Conservation (phyloP, 2,113 vertebrate species). For the Herpailurus yagouaroundi region DNA sequence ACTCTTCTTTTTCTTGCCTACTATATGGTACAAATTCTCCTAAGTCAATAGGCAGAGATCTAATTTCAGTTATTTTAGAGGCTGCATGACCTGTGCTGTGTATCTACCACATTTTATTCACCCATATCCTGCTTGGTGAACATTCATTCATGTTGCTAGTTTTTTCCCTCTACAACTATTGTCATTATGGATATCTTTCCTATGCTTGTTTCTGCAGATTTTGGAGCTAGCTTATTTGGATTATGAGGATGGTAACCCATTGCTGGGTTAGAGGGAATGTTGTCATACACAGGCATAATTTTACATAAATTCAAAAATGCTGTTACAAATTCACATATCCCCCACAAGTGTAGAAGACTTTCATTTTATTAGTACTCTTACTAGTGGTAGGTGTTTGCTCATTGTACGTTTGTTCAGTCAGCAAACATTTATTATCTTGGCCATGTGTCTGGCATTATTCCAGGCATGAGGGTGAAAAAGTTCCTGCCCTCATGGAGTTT, state of each 20-base stretch:
- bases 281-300: not conserved
- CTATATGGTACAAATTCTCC: not conserved
- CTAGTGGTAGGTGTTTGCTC: not conserved
- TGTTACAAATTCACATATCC: not conserved
- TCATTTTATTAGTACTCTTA: not conserved
- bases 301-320: not conserved
- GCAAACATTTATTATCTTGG: not conserved
- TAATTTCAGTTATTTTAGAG: constrained; percentile 2
- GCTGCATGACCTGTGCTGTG: not conserved
- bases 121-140: not conserved
- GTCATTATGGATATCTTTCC: not conserved
- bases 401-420: not conserved
- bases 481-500: not conserved
- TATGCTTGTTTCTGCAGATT: not conserved
- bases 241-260: not conserved
- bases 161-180: not conserved
- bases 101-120: not conserved
- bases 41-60: not conserved
- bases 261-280: not conserved
- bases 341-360: not conserved
- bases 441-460: not conserved
- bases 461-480: not conserved
- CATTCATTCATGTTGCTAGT: not conserved
- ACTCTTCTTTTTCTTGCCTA: constrained; percentile 29
- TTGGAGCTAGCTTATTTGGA: not conserved